A percentile compares a stretch with the other conserved stretches of the same genome.
phyloP scores from a whole-genome alignment of 2,888 invertebrate genomes.

The Drosophila kuntzei region DNA sequence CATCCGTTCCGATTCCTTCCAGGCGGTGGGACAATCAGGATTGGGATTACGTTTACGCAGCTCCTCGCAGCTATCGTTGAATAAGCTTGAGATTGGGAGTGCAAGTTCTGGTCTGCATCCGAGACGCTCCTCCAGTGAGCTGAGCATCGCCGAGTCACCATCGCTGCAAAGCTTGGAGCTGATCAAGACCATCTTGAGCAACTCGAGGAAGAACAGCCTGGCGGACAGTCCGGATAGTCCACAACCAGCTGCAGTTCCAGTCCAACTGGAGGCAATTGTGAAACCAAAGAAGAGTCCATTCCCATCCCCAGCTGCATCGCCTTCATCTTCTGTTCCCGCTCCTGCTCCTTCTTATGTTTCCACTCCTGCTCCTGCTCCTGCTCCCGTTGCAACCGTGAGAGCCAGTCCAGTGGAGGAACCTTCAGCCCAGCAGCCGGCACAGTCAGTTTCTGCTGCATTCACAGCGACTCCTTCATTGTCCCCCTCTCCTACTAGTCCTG shows the following conservation, averaged over 20 bases:
- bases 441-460: not conserved
- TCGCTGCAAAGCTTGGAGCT: constrained; percentile 85
- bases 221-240: constrained; percentile 63
- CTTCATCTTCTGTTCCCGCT: not conserved
- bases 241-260: constrained; percentile 1
- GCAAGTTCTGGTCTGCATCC: constrained; percentile 54
- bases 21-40: constrained; percentile 50
- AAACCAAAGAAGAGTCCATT: constrained; percentile 44
- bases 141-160: constrained; percentile 85
- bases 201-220: constrained; percentile 83
- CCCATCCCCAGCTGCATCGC: not conserved
- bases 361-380: not conserved
- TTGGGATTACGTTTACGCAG: constrained; percentile 65
- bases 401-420: not conserved
- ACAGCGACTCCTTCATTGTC: not conserved
- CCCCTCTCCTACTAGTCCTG: not conserved
- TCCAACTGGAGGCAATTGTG: constrained; percentile 3
- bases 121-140: constrained; percentile 84
- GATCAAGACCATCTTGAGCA: constrained; percentile 84
- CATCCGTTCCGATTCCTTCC: constrained; percentile 84
- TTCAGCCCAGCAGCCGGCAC: not conserved
- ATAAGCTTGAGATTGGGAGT: constrained; percentile 68
- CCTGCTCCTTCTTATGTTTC: not conserved
- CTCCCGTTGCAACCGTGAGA: not conserved
- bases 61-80: constrained; percentile 83